Evolutionary conservation across 2,888 invertebrate species (phyloP).

Genomic region (Trachelus troglodyta): DNA sequence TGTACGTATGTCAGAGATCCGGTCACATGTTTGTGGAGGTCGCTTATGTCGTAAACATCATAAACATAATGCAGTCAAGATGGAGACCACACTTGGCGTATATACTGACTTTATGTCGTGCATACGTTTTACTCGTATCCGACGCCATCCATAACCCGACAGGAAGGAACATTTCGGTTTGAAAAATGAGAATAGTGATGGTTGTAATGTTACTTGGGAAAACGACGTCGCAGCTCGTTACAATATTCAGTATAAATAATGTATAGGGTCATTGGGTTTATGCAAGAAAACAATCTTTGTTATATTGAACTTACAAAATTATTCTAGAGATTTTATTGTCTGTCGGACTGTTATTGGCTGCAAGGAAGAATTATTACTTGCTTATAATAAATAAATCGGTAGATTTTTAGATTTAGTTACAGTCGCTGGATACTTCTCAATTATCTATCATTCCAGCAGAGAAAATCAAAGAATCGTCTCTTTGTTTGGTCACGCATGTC

Average conservation of each 20-base stretch:
- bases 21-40: conserved; percentile 52
- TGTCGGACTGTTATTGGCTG: no score
- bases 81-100: conserved; percentile 46
- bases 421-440: background rate
- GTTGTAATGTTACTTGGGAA: background rate
- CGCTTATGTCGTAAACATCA: conserved; percentile 53
- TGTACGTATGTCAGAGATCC: conserved; percentile 33
- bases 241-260: background rate
- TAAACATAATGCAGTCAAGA: conserved; percentile 42
- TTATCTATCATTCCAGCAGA: background rate
- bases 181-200: background rate
- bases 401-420: background rate
- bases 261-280: background rate
- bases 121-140: background rate
- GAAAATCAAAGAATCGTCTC: background rate
- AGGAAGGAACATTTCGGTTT: background rate
- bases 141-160: background rate
- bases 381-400: background rate
- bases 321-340: no score
- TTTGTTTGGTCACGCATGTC: background rate
- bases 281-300: background rate
- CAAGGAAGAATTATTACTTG: background rate
- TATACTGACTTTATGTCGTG: background rate
- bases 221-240: background rate
- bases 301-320: no score